Conservation (phyloP, 2,888 invertebrate genomes). For the Mellilla xanthometata region DNA sequence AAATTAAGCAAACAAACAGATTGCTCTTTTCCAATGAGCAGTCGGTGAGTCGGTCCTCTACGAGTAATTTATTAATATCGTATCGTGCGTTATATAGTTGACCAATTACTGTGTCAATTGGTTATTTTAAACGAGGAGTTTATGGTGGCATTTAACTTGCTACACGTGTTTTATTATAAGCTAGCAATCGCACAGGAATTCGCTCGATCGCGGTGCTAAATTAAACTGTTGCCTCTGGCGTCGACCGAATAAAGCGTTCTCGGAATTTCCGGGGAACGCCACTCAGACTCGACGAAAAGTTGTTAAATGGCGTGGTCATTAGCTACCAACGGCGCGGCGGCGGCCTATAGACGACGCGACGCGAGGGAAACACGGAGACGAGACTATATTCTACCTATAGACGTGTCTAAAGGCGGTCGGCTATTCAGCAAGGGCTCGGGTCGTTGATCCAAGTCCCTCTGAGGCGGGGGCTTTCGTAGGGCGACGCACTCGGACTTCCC, state of each 20-base stretch:
- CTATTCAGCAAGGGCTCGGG: conserved; percentile 69
- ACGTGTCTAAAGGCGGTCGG: conserved; percentile 48
- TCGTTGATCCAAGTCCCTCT: conserved; percentile 66
- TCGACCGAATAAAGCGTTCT: conserved; percentile 19
- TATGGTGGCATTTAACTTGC: conserved; percentile 4
- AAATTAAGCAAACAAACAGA: conserved; percentile 17
- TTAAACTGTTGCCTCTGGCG: conserved; percentile 13
- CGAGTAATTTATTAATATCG: conserved; percentile 9
- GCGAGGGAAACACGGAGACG: conserved; percentile 37
- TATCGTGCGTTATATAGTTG: conserved; percentile 4
- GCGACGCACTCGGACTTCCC: conserved; percentile 60
- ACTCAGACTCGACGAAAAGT: conserved; percentile 38
- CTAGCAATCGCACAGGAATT: neutral
- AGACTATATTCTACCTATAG: conserved; percentile 25
- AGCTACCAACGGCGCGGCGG: conserved; percentile 28
- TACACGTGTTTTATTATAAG: conserved; percentile 1
- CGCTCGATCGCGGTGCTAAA: conserved; percentile 16
- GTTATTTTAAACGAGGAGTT: conserved; percentile 1
- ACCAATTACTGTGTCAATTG: conserved; percentile 10
- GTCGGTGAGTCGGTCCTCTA: too few relatives aligned
- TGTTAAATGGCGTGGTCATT: conserved; percentile 46
- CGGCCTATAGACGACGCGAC: conserved; percentile 18
- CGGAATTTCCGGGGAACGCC: conserved; percentile 39
- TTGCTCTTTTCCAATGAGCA: conserved; percentile 9
- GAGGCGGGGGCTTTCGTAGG: conserved; percentile 59